Evolutionary conservation across 2,888 invertebrate genomes (phyloP).

Genomic region (Lymantria monacha): DNA sequence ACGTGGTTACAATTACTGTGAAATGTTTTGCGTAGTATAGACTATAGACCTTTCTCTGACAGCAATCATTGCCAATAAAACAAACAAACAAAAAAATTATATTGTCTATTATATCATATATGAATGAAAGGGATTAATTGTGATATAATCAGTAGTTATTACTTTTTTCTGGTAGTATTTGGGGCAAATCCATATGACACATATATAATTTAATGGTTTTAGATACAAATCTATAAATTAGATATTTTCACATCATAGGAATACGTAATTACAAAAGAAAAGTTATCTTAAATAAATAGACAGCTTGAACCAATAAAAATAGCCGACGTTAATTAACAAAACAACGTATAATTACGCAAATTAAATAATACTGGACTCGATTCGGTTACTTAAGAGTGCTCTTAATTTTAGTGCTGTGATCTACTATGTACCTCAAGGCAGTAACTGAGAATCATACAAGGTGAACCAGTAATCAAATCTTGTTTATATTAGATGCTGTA

Average conservation of each 20-base stretch:
- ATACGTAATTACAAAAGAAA: too few species aligned
- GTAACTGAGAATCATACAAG: slow-evolving; percentile 1
- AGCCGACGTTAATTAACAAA: neutral
- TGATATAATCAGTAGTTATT: too few species aligned
- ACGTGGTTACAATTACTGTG: slow-evolving; percentile 13
- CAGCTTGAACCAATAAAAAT: too few species aligned
- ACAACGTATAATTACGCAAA: neutral
- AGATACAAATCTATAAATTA: too few species aligned
- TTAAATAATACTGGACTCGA: neutral
- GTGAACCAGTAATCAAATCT: slow-evolving; percentile 1
- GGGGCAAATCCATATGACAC: too few species aligned
- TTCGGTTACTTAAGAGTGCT: neutral
- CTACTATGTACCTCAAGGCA: neutral
- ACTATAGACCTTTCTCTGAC: neutral
- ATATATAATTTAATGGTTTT: too few species aligned
- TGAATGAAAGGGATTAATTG: too few species aligned
- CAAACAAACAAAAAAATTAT: too few species aligned
- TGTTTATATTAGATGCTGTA: slow-evolving; percentile 1
- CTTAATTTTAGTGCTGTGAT: neutral
- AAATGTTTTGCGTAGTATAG: neutral
- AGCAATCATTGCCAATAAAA: neutral
- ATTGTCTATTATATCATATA: too few species aligned
- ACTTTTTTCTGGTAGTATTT: too few species aligned
- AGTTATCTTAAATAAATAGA: too few species aligned
- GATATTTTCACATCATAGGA: too few species aligned